Evolutionary conservation across 2,797 vertebrate species (phyloP), one percentile per base, ranked within the genome.

Genomic region (Silurus lanzhouensis): DNA sequence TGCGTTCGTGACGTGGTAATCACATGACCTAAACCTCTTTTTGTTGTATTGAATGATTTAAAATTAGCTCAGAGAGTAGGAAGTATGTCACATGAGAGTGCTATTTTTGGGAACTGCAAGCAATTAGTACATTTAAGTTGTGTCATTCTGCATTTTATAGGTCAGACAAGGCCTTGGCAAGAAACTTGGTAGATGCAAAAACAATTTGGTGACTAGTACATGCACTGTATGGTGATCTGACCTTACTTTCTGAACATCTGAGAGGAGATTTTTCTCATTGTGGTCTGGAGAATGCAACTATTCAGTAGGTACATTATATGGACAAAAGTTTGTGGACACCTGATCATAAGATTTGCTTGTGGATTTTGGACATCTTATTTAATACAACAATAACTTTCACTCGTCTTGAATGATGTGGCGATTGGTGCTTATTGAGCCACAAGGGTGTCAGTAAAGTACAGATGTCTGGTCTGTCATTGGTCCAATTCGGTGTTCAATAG

Each of bases 41-140:
- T 48, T 79, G 80, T 63, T 74, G 38, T 46, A 48, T 70, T 57
- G 27, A 84, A 70, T 7, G n/a, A 22, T 66, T 57, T 85, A 83
- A 83, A 86, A 89, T 83, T 87, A 87, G 17, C 81, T 82, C 31
- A 15, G 6, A 5, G 55, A 44, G 74, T 72, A 82, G 81, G 81
- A 77, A 44, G 77, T 58, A 13, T 27, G 57, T 31, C 44, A 63
- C 70, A 38, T 60, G 80, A 80, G 74, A 52, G 2, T 57, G n/a
- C 84, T 89, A 87, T 89, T 86, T 76, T 38, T 70, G 13, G 63
- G 12, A 64, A 63, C 68, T 19, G 66, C 46, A 52, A 46, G 58
- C 75, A 38, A 67, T 61, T 63, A 64, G 67, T 71, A 60, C 27
- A 31, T 63, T 78, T 63, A n/a, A 55, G 84, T 89, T 88, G 55